Evolutionary conservation across 92 coral and sea anemone genomes (phyloP).

Genomic region (Chrysogorgia sp.): DNA sequence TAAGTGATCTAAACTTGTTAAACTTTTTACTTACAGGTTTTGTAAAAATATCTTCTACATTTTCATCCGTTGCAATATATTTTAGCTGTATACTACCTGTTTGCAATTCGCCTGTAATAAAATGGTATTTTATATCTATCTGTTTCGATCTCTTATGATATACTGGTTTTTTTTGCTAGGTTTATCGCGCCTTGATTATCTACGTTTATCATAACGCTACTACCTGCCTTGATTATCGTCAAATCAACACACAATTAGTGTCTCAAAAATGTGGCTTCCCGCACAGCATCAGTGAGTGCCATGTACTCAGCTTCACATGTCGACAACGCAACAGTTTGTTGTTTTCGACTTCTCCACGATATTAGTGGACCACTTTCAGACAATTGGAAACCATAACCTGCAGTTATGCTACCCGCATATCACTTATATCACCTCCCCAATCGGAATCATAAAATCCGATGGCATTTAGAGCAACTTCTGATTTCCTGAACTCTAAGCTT

Average conservation of each 20-base stretch:
- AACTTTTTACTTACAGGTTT: too few relatives aligned
- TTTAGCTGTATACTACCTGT: neutral
- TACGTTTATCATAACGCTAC: neutral
- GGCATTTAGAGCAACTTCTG: slow-evolving; percentile 18
- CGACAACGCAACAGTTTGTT: slow-evolving; percentile 41
- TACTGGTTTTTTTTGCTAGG: slow-evolving; percentile 19
- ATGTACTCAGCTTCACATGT: slow-evolving; percentile 51
- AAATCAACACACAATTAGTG: slow-evolving; percentile 5
- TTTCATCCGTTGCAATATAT: neutral
- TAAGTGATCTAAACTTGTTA: too few relatives aligned
- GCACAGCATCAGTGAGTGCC: slow-evolving; percentile 33
- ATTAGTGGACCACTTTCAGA: slow-evolving; percentile 44
- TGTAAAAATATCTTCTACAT: slow-evolving; percentile 8
- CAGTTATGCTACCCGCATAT: too few relatives aligned
- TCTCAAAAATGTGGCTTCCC: slow-evolving; percentile 24
- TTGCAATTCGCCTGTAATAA: slow-evolving; percentile 22
- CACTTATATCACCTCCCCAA: slow-evolving; percentile 56
- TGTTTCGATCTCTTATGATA: slow-evolving; percentile 36
- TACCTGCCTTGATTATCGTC: neutral
- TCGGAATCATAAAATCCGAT: slow-evolving; percentile 40
- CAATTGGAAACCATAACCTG: slow-evolving; percentile 47
- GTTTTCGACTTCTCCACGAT: slow-evolving; percentile 50
- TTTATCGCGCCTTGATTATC: slow-evolving; percentile 30
- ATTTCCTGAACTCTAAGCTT: slow-evolving; percentile 26
- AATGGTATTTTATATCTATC: slow-evolving; percentile 55